Evolutionary conservation across 2,888 invertebrate genomes (phyloP).

Genomic region (Aelia acuminata): DNA sequence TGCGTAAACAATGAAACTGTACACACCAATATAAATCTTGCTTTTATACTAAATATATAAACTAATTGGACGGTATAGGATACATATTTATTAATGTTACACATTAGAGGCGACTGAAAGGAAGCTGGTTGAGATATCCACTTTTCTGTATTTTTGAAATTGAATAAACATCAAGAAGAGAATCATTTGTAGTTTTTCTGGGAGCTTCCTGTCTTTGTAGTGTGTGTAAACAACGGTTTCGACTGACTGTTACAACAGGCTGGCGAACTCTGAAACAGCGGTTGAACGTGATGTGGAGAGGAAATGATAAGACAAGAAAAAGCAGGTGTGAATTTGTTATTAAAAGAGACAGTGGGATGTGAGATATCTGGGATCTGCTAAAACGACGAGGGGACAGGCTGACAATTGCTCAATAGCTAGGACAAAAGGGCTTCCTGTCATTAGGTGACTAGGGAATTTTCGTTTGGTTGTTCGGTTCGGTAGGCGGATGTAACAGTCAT

Average conservation of each 20-base stretch:
- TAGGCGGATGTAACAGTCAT: constrained; percentile 1
- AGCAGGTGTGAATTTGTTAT: constrained; percentile 45
- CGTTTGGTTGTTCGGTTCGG: background rate
- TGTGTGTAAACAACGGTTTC: background rate
- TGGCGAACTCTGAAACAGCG: background rate
- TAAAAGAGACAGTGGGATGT: background rate
- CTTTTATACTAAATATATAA: too few species aligned
- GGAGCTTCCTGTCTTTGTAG: too few species aligned
- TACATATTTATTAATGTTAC: too few species aligned
- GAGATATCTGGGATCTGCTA: constrained; percentile 10
- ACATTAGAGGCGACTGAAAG: too few species aligned
- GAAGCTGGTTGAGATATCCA: too few species aligned
- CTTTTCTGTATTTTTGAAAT: too few species aligned
- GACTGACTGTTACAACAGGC: background rate
- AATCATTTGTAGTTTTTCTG: too few species aligned
- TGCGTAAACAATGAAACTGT: too few species aligned
- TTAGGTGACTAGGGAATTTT: constrained; percentile 47
- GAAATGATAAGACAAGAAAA: constrained; percentile 12
- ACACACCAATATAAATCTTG: too few species aligned
- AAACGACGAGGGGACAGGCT: constrained; percentile 30
- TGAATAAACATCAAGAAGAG: too few species aligned
- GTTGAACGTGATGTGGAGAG: background rate
- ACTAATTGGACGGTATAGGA: too few species aligned
- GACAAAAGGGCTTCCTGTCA: constrained; percentile 49
- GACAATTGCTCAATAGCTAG: constrained; percentile 32